Evolutionary conservation across 1,140 invertebrate species (phyloP), one percentile per base, ranked within the genome.

Genomic region (Drosophila jambulina): DNA sequence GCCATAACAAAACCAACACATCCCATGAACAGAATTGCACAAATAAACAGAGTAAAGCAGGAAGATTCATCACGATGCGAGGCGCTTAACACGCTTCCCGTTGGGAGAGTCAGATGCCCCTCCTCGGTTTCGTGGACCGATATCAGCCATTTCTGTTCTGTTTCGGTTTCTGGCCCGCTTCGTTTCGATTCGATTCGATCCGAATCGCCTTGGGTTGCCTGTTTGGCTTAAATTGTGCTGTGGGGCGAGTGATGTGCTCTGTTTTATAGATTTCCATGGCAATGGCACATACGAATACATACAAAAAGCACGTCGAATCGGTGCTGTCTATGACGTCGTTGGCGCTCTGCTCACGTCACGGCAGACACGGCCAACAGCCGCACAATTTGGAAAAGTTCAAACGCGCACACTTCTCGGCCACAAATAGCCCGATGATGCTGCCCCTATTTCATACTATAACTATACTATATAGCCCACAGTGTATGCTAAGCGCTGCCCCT

Each of bases 371-470:
- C 63, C 53, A 72, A 58, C 48, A 43, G 63, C 64, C 64, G 60
- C 51, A 68, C 62, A 77, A 81, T 83, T 83, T 70, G 67, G 57
- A 72, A 84, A 84, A 84, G 84, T 88, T 88, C 69, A 88, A 88
- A 75, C 75, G 78, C 78, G 74, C 84, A 88, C 84, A 86, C 83
- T 86, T 86, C 64, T 74, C 27, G 62, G 83, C 76, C 84, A 56
- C 68, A 87, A 87, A 88, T 87, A 87, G 83, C 71, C 75, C 46
- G 60, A 62, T 78, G 75, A 78, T 78, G 75, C 67, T 80, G 76
- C 70, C 59, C 68, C 61, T 56, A 67, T 70, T 64, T 42, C 34
- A 70, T 72, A 42, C 65, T 46, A 60, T 61, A 46, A 2, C 63
- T 58, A 49, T 57, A 48, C 27, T 63, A 21, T 49, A 64, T 48